These are phyloP conservation scores for Drosophila stalkeri DNA, from an alignment of 2,888 invertebrate species.

Conservation along the genomic window DNA sequence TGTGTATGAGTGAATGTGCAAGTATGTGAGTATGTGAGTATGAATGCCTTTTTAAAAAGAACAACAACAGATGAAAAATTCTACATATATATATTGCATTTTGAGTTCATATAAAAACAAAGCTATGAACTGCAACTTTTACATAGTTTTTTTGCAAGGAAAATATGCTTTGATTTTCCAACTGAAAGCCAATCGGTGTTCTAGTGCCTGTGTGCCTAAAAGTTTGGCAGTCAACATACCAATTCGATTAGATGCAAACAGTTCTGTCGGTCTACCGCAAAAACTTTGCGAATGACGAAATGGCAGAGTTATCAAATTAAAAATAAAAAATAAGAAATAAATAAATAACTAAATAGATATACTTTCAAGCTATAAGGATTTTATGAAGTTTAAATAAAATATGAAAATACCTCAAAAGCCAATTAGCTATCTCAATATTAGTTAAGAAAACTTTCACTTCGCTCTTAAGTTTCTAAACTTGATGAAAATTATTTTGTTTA, in stretches of 20 bases:
- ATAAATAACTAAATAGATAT: neutral
- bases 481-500: neutral
- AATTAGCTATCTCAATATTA: conserved; percentile 24
- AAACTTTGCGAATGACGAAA: conserved; percentile 43
- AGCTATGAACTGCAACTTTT: conserved; percentile 3
- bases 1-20: neutral
- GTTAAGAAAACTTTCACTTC: conserved; percentile 6
- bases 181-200: conserved; percentile 14
- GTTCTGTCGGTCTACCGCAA: conserved; percentile 40
- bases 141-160: conserved; percentile 11
- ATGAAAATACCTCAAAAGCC: conserved; percentile 3
- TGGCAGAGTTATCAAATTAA: conserved; percentile 32
- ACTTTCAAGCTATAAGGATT: conserved; percentile 17
- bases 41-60: conserved; percentile 6
- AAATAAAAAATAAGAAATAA: too few relatives aligned
- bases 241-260: conserved; percentile 68
- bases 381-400: conserved; percentile 14
- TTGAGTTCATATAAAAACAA: conserved; percentile 27
- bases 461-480: conserved; percentile 4
- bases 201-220: conserved; percentile 24
- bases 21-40: neutral
- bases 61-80: conserved; percentile 22
- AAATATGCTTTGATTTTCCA: conserved; percentile 57
- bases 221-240: conserved; percentile 42
- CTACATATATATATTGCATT: conserved; percentile 47